Conservation (phyloP, 2,113 vertebrate genomes). For the Dicerorhinus sumatrensis region DNA sequence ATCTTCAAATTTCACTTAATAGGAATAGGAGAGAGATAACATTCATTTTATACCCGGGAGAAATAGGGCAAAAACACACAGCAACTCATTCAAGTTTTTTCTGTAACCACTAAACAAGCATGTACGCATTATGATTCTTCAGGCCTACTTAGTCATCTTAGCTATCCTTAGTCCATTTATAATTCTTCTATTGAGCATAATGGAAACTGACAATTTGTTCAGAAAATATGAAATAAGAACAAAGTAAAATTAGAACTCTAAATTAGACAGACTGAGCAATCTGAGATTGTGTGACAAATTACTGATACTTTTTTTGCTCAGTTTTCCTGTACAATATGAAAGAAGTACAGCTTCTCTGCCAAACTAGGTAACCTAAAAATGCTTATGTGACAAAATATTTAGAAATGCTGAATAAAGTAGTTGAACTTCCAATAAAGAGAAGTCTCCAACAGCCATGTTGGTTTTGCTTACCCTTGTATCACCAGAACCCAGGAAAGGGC, state of each 20-base stretch:
- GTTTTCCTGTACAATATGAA: not conserved
- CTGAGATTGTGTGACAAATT: not conserved
- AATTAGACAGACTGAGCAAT: not conserved
- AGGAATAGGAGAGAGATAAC: not conserved
- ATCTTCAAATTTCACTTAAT: not conserved
- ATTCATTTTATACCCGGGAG: not conserved
- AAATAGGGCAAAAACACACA: not conserved
- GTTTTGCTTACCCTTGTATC: not conserved
- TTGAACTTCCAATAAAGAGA: not conserved
- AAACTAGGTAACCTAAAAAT: not conserved
- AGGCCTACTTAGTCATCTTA: not conserved
- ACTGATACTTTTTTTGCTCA: not conserved
- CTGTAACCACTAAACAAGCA: not conserved
- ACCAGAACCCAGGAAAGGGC: not conserved
- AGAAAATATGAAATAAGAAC: not conserved
- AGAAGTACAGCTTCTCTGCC: not conserved
- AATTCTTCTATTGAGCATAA: not conserved
- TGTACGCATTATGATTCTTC: not conserved
- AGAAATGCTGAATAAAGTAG: not conserved
- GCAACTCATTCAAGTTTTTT: not conserved
- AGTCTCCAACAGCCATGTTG: not conserved
- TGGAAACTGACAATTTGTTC: not conserved
- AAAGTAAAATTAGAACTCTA: conserved; percentile 33
- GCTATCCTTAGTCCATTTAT: not conserved
- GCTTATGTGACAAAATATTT: not conserved